Evolutionary conservation across 2,888 invertebrate species (phyloP).

Genomic region (Chrysolina americana): DNA sequence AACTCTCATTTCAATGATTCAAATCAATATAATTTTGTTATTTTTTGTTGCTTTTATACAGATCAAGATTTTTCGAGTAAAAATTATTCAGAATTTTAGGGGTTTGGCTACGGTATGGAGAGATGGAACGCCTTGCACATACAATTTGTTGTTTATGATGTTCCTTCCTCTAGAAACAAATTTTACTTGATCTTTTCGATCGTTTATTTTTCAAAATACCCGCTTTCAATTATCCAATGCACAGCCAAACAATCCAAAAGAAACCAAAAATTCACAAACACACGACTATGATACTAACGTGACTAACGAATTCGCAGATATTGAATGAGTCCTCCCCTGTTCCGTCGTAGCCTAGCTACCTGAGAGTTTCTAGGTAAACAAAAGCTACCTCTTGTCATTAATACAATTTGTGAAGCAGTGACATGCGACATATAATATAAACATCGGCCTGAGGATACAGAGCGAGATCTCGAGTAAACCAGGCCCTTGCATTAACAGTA

Average conservation of each 20-base stretch:
- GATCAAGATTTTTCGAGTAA: too few relatives aligned
- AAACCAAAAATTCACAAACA: background rate
- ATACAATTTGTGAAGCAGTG: slow-evolving; percentile 68
- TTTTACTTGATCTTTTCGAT: too few relatives aligned
- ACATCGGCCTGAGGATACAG: slow-evolving; percentile 54
- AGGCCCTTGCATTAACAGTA: slow-evolving; percentile 50
- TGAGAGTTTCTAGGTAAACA: slow-evolving; percentile 57
- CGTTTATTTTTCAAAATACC: too few relatives aligned
- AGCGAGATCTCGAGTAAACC: slow-evolving; percentile 48
- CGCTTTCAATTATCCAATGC: too few relatives aligned
- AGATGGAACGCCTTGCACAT: too few relatives aligned
- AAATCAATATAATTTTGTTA: too few relatives aligned
- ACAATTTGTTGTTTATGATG: too few relatives aligned
- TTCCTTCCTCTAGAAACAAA: too few relatives aligned
- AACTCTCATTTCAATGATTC: too few relatives aligned
- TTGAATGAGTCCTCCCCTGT: slow-evolving; percentile 16
- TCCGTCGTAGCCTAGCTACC: slow-evolving; percentile 33
- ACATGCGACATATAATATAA: slow-evolving; percentile 68
- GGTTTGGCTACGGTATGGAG: too few relatives aligned
- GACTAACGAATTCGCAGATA: background rate
- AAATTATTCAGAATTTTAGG: too few relatives aligned
- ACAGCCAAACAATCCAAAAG: background rate
- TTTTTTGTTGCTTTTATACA: too few relatives aligned
- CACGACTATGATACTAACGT: background rate
- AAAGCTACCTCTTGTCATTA: slow-evolving; percentile 67